Conservation (phyloP, 2,113 vertebrate species). For the Neomonachus schauinslandi region DNA sequence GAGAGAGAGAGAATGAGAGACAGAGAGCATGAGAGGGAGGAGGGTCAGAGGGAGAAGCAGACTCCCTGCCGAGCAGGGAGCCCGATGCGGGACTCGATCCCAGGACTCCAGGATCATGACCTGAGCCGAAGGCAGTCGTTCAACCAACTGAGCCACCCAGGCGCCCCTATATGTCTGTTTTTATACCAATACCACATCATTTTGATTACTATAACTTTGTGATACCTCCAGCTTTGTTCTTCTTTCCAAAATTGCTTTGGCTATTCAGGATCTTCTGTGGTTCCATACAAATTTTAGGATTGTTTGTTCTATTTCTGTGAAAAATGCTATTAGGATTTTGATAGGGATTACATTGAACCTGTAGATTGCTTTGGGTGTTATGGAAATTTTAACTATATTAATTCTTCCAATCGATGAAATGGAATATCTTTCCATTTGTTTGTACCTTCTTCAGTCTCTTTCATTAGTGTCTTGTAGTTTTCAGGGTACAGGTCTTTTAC, state of each 20-base stretch:
- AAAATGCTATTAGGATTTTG: background rate
- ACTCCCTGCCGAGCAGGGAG: no score
- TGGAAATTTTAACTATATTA: background rate
- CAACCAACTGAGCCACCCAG: no score
- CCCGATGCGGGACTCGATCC: no score
- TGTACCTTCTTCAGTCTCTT: background rate
- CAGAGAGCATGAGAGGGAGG: no score
- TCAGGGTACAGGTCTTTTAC: background rate
- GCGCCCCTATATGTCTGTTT: no score
- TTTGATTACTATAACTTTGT: background rate
- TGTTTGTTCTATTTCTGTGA: background rate
- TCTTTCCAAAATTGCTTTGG: background rate
- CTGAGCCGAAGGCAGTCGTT: no score
- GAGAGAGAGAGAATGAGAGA: no score
- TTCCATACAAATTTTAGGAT: background rate
- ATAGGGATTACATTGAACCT: background rate
- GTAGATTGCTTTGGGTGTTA: background rate
- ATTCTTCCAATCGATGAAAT: background rate
- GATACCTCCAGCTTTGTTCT: background rate
- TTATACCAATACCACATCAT: background rate
- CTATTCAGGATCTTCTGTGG: background rate
- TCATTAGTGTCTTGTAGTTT: background rate
- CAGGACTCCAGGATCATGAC: no score
- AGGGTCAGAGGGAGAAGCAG: no score
- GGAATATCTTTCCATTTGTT: background rate